These are phyloP conservation scores for Strongylocentrotus purpuratus DNA, from an alignment of 35 echinoderm and acorn worm species.

Conservation along the genomic window DNA sequence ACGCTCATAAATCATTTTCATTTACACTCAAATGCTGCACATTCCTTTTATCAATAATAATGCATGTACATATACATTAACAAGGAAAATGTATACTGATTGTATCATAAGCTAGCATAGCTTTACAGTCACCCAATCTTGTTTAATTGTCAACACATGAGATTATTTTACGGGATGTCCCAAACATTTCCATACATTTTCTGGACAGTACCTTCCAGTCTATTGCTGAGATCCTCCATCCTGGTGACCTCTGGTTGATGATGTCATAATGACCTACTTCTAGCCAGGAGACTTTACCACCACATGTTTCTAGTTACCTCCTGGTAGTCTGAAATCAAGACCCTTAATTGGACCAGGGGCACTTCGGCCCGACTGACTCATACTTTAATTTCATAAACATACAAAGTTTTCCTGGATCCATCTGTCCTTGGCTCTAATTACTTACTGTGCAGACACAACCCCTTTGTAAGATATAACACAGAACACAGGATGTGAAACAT, in stretches of 20 bases:
- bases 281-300: background rate
- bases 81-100: no score
- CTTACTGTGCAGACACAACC: background rate
- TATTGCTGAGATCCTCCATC: background rate
- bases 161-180: no score
- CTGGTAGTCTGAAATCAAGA: background rate
- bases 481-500: background rate
- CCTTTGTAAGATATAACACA: background rate
- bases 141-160: no score
- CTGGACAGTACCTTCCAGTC: no score
- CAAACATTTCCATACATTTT: no score
- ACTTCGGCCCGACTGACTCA: background rate
- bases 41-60: no score
- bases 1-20: no score
- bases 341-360: background rate
- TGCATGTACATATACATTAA: no score
- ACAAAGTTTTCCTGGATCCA: background rate
- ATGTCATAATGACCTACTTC: background rate
- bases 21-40: no score
- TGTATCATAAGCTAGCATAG: no score
- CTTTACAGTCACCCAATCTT: no score
- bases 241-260: background rate
- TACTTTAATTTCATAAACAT: background rate
- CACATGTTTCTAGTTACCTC: background rate
- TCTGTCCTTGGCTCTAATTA: background rate